phyloP scores from a whole-genome alignment of 2,113 vertebrate genomes.

The Setophaga kirtlandii region DNA sequence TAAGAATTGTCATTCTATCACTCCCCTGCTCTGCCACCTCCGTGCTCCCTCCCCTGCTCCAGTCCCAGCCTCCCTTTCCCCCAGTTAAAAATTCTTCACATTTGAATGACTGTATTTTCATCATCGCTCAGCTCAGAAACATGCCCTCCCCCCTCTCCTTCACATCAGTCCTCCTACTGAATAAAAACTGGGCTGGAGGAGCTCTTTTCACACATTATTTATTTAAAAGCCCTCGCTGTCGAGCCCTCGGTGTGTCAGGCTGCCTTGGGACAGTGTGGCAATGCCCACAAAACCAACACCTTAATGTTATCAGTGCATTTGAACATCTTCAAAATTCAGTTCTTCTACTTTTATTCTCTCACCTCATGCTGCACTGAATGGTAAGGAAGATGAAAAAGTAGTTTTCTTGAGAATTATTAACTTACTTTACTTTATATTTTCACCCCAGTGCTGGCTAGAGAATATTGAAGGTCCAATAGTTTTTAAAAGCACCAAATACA shows the following conservation, averaged over 20 bases:
- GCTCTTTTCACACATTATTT: not conserved
- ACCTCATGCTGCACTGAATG: not conserved
- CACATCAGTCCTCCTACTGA: not conserved
- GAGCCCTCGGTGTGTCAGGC: not conserved
- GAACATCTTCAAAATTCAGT: not conserved
- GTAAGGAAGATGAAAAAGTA: not conserved
- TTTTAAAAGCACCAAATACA: not conserved
- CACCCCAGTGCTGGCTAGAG: rapidly evolving
- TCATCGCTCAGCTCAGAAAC: not conserved
- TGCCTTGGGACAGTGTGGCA: not conserved
- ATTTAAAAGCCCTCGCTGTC: not conserved
- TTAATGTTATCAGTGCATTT: not conserved
- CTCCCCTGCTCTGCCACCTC: not conserved
- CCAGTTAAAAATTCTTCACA: constrained; percentile 2
- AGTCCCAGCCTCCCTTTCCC: not conserved
- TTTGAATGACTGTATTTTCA: constrained; percentile 11
- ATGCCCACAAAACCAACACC: not conserved
- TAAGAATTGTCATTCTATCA: constrained; percentile 27
- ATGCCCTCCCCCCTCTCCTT: not conserved
- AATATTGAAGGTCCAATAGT: not conserved
- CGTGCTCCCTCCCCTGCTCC: not conserved
- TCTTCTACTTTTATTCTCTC: not conserved
- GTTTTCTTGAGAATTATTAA: not conserved
- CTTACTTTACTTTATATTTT: not conserved
- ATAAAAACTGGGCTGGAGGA: not conserved